phyloP scores from a whole-genome alignment of 2,888 invertebrate species.

The Lathronympha strigana region DNA sequence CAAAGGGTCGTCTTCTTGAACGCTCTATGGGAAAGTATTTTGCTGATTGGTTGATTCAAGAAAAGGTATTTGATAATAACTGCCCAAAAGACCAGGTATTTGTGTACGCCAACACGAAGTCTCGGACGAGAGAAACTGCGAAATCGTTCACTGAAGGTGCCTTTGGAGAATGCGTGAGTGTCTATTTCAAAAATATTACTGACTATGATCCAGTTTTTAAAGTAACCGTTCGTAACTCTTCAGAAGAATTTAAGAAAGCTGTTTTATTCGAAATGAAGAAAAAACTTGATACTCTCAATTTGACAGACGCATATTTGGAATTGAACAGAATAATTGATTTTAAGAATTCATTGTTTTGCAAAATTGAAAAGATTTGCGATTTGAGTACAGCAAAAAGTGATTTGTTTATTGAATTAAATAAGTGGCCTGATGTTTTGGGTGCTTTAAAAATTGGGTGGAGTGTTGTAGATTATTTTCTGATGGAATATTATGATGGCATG shows the following conservation, averaged over 20 bases:
- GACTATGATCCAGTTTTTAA: conserved; percentile 61
- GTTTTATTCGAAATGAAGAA: conserved; percentile 57
- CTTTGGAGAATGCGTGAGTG: conserved; percentile 61
- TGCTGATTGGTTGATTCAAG: conserved; percentile 57
- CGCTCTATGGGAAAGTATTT: conserved; percentile 66
- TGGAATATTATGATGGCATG: conserved; percentile 69
- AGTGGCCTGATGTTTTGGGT: conserved; percentile 62
- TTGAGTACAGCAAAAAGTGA: conserved; percentile 51
- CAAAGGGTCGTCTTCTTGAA: conserved; percentile 65
- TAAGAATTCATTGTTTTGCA: conserved; percentile 60
- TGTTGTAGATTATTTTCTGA: conserved; percentile 65
- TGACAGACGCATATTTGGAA: conserved; percentile 54
- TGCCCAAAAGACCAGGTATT: conserved; percentile 59
- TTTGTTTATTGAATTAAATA: conserved; percentile 53
- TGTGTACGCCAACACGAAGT: conserved; percentile 64
- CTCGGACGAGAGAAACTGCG: conserved; percentile 65
- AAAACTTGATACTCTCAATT: conserved; percentile 53
- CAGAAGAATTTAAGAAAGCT: conserved; percentile 50
- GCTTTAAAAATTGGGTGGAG: conserved; percentile 58
- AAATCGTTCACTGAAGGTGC: conserved; percentile 61
- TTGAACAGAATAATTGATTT: conserved; percentile 63
- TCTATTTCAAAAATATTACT: conserved; percentile 52
- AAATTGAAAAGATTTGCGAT: conserved; percentile 56
- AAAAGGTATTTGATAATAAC: conserved; percentile 52
- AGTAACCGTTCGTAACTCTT: conserved; percentile 57